Conservation (phyloP, 1,140 invertebrate species). For the Leptopilina boulardi region DNA sequence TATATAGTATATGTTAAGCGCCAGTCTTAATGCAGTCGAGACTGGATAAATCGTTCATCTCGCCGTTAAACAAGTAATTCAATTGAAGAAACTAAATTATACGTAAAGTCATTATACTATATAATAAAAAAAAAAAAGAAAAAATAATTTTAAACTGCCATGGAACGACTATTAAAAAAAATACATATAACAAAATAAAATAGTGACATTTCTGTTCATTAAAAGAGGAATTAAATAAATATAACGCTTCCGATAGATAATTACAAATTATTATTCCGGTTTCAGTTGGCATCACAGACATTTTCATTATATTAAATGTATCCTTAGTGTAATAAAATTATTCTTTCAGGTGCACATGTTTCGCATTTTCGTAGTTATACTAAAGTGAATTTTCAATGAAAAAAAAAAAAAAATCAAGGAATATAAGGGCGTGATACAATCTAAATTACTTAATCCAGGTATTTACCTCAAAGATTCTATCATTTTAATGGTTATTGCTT, state of each 20-base stretch:
- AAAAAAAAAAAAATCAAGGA: slow-evolving; percentile 23
- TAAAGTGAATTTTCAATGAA: not conserved
- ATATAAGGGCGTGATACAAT: slow-evolving; percentile 11
- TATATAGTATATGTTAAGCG: not conserved
- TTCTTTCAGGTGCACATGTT: not conserved
- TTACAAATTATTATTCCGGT: slow-evolving; percentile 14
- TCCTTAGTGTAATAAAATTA: slow-evolving; percentile 9
- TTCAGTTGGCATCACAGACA: not conserved
- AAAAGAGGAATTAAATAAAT: slow-evolving; percentile 10
- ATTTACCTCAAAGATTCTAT: slow-evolving; percentile 43
- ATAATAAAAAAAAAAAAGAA: not conserved
- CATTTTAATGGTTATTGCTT: slow-evolving; percentile 54
- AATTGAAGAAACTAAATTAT: slow-evolving; percentile 14
- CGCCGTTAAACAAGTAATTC: slow-evolving; percentile 7
- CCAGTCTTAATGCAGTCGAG: slow-evolving; percentile 2
- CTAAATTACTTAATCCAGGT: slow-evolving; percentile 28
- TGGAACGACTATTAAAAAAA: not conserved
- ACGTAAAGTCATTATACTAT: not conserved
- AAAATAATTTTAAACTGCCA: too few relatives aligned
- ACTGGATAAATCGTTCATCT: not conserved
- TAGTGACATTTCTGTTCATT: slow-evolving; percentile 13
- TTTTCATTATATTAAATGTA: slow-evolving; percentile 23
- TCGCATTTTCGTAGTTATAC: not conserved
- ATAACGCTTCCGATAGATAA: slow-evolving; percentile 17
- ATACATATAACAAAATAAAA: not conserved